Percentiles rank a stretch among this genome's conserved stretches.
Conservation (phyloP, 2,888 invertebrate species). For the Dimorphilus gyrociliatus region DNA sequence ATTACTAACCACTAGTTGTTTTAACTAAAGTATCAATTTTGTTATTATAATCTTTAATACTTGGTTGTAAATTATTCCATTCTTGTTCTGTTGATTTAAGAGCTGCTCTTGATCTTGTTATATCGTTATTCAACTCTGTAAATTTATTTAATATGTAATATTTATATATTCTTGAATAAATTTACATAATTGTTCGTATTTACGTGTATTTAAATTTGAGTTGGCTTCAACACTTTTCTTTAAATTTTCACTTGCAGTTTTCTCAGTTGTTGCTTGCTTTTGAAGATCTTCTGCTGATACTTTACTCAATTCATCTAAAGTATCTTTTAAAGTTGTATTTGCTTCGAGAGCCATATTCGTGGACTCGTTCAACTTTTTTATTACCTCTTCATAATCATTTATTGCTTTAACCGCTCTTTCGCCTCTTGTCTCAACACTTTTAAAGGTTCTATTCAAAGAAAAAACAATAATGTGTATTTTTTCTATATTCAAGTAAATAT, state of each 20-base stretch:
- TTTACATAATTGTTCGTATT: neutral
- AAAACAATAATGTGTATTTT: too few relatives aligned
- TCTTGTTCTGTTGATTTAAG: too few relatives aligned
- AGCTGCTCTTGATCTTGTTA: too few relatives aligned
- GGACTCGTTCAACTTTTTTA: slow-evolving; percentile 9
- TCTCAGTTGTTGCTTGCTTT: slow-evolving; percentile 2
- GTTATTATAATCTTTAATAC: too few relatives aligned
- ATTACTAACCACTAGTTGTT: too few relatives aligned
- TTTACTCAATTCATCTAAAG: slow-evolving; percentile 3
- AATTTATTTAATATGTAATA: neutral
- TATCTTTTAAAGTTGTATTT: slow-evolving; percentile 9
- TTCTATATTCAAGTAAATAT: too few relatives aligned
- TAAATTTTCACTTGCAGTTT: neutral
- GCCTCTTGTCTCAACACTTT: slow-evolving; percentile 9
- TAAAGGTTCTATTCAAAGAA: too few relatives aligned
- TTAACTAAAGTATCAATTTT: too few relatives aligned
- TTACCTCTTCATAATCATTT: slow-evolving; percentile 9
- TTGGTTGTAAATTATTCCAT: too few relatives aligned
- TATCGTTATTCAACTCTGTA: too few relatives aligned
- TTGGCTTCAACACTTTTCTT: neutral
- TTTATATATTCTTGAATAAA: neutral
- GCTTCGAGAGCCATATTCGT: slow-evolving; percentile 9
- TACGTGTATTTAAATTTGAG: neutral
- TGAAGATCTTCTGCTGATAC: slow-evolving; percentile 6
- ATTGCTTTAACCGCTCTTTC: slow-evolving; percentile 14